phyloP scores from a whole-genome alignment of 2,113 vertebrate genomes.

The Choloepus hoffmanni region DNA sequence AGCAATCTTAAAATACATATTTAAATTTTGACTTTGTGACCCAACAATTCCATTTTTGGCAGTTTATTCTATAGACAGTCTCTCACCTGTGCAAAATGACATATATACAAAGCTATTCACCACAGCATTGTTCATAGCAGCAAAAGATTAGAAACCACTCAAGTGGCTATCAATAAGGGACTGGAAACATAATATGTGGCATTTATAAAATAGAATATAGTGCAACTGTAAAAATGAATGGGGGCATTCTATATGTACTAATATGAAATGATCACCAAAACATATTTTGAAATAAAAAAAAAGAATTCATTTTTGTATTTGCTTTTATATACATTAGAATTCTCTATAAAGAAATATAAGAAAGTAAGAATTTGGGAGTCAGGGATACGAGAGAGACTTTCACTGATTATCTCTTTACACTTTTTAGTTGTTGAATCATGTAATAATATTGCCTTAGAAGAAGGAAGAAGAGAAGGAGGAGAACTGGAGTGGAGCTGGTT shows the following conservation, averaged over 20 bases:
- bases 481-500: background rate
- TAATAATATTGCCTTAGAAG: background rate
- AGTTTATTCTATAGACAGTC: background rate
- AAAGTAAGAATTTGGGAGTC: background rate
- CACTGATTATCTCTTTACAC: background rate
- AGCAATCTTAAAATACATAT: conserved; percentile 5
- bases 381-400: background rate
- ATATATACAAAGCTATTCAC: background rate
- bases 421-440: background rate
- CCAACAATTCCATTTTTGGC: background rate
- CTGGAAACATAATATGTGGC: conserved; percentile 23
- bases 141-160: conserved; percentile 25
- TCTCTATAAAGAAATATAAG: background rate
- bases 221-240: background rate
- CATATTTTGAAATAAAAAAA: background rate
- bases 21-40: background rate
- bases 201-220: conserved; percentile 8
- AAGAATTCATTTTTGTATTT: background rate
- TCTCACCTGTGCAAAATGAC: background rate
- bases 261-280: background rate
- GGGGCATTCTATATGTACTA: background rate
- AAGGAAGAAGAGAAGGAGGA: background rate
- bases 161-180: background rate
- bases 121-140: background rate
- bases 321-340: background rate